phyloP scores from a whole-genome alignment of 1,140 invertebrate species.

The Drosophila pachea region DNA sequence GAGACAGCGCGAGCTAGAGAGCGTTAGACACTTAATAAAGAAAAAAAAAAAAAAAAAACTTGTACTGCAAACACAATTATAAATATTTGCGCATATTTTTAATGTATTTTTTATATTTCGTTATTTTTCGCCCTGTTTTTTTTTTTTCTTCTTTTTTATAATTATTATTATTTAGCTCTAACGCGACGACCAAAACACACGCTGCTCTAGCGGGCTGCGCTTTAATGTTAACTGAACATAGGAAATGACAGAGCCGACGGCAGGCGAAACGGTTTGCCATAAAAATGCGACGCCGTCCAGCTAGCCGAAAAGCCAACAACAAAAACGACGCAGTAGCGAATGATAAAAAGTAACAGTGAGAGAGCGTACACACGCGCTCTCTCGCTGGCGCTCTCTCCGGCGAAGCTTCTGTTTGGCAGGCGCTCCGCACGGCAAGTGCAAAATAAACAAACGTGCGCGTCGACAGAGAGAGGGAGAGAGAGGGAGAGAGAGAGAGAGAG shows the following conservation, averaged over 20 bases:
- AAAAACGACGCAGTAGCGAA: constrained; percentile 45
- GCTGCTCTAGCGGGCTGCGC: constrained; percentile 59
- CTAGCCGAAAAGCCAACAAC: constrained; percentile 36
- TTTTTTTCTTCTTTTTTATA: constrained; percentile 24
- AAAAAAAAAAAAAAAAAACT: constrained; percentile 2
- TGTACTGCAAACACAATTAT: constrained; percentile 43
- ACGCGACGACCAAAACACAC: constrained; percentile 45
- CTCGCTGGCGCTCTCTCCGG: not conserved
- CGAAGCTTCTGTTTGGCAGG: too few relatives aligned
- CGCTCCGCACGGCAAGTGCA: constrained; percentile 31
- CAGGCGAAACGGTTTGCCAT: constrained; percentile 59
- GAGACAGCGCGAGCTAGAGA: not conserved
- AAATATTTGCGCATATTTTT: constrained; percentile 49
- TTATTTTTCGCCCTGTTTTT: constrained; percentile 8
- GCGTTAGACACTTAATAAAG: constrained; percentile 18
- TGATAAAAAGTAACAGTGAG: constrained; percentile 50
- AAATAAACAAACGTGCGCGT: constrained; percentile 72
- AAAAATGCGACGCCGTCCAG: constrained; percentile 53
- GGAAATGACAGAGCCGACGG: constrained; percentile 41
- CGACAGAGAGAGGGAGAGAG: too few relatives aligned
- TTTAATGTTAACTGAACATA: constrained; percentile 73
- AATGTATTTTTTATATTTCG: constrained; percentile 27
- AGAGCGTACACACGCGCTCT: constrained; percentile 4
- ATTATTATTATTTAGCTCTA: constrained; percentile 24
- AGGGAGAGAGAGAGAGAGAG: not conserved